Conservation (phyloP, 2,113 vertebrate genomes). For the Colossoma macropomum region DNA sequence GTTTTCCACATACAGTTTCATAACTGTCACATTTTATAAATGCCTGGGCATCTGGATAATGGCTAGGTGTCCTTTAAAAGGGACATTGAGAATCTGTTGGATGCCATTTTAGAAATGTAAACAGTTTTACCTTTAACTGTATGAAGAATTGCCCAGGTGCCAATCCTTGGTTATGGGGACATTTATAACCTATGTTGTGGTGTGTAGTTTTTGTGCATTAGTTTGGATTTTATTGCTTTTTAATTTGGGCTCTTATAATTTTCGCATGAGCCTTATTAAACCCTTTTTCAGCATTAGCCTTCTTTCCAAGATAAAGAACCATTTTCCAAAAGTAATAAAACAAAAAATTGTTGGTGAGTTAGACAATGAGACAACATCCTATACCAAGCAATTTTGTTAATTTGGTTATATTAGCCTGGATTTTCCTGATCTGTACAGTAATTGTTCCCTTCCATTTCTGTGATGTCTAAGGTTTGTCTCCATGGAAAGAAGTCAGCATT, state of each 20-base stretch:
- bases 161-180: too few relatives aligned
- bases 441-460: background rate
- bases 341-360: background rate
- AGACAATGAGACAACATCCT: background rate
- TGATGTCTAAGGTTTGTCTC: constrained; percentile 1
- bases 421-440: background rate
- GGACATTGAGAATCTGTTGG: too few relatives aligned
- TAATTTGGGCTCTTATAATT: too few relatives aligned
- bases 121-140: too few relatives aligned
- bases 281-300: background rate
- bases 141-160: too few relatives aligned
- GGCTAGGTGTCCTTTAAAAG: background rate
- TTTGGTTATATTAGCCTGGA: background rate
- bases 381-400: background rate
- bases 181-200: too few relatives aligned
- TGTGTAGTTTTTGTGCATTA: too few relatives aligned
- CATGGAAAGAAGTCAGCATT: constrained; percentile 24
- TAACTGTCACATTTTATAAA: background rate
- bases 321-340: background rate
- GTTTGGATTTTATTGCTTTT: too few relatives aligned
- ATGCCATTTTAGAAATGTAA: too few relatives aligned
- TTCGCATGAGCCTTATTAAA: too few relatives aligned
- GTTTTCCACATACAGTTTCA: constrained; percentile 2
- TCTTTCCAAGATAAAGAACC: background rate
- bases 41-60: background rate